A percentile compares a stretch with the other conserved stretches of the same genome.
phyloP scores from a whole-genome alignment of 2,888 invertebrate genomes.

The Trachelus tabidus region DNA sequence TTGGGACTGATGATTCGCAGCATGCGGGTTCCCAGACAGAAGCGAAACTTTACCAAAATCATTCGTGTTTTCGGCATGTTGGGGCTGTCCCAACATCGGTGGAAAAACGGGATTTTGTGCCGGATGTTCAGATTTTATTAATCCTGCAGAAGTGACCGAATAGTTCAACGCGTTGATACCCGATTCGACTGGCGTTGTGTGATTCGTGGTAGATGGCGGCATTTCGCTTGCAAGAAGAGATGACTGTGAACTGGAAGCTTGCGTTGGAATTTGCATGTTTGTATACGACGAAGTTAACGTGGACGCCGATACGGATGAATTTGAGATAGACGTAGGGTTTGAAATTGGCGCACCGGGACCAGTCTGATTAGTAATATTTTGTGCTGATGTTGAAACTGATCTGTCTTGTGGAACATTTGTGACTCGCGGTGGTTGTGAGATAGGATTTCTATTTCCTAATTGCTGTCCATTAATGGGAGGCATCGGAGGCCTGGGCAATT shows the following conservation, averaged over 20 bases:
- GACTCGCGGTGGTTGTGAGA: conserved; percentile 18
- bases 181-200: conserved; percentile 18
- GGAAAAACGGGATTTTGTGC: conserved; percentile 7
- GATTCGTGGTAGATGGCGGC: conserved; percentile 16
- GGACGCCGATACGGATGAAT: neutral
- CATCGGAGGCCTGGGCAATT: conserved; percentile 46
- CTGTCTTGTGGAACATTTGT: conserved; percentile 26
- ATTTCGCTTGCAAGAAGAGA: conserved; percentile 5
- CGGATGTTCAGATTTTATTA: conserved; percentile 16
- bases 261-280: conserved; percentile 13
- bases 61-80: conserved; percentile 4
- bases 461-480: conserved; percentile 55
- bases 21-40: neutral
- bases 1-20: neutral
- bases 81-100: neutral
- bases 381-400: conserved; percentile 14
- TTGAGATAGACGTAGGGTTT: neutral
- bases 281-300: conserved; percentile 14
- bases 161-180: neutral
- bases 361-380: conserved; percentile 11
- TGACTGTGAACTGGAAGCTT: conserved; percentile 14
- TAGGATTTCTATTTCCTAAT: conserved; percentile 26
- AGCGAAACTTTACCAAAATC: neutral
- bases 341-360: conserved; percentile 8
- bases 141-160: conserved; percentile 13